These are phyloP conservation scores for Chrysodeixis includens DNA, from an alignment of 2,888 invertebrate genomes.

Conservation along the genomic window DNA sequence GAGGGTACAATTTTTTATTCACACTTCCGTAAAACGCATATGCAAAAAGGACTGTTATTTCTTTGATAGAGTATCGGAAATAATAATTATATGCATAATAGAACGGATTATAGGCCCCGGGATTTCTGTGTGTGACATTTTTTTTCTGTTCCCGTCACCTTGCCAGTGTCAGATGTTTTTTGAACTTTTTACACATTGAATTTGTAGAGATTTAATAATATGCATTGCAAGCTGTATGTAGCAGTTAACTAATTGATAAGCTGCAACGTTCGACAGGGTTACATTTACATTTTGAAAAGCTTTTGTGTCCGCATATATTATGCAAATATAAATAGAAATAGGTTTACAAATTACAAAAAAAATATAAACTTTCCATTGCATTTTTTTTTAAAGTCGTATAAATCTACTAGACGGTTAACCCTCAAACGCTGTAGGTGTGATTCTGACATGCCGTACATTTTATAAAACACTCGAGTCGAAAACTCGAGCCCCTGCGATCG, in stretches of 20 bases:
- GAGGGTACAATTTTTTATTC: slow-evolving; percentile 88
- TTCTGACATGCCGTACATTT: slow-evolving; percentile 76
- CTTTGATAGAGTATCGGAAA: slow-evolving; percentile 87
- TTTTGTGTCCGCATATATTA: slow-evolving; percentile 58
- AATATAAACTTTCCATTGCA: too few relatives aligned
- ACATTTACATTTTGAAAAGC: slow-evolving; percentile 59
- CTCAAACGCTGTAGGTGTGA: slow-evolving; percentile 83
- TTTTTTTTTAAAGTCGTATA: slow-evolving; percentile 32
- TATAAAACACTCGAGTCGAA: slow-evolving; percentile 76
- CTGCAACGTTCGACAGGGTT: slow-evolving; percentile 65
- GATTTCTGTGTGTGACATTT: slow-evolving; percentile 79
- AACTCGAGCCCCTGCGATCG: slow-evolving; percentile 70
- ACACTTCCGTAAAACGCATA: slow-evolving; percentile 87
- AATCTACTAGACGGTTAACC: slow-evolving; percentile 77
- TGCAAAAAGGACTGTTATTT: slow-evolving; percentile 88
- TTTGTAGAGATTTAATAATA: slow-evolving; percentile 76
- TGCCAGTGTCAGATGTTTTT: slow-evolving; percentile 81
- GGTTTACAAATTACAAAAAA: too few relatives aligned
- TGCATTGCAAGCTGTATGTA: slow-evolving; percentile 80
- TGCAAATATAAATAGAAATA: slow-evolving; percentile 45
- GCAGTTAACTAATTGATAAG: slow-evolving; percentile 77
- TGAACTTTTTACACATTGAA: slow-evolving; percentile 72
- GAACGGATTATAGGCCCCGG: slow-evolving; percentile 85
- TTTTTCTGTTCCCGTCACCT: slow-evolving; percentile 85
- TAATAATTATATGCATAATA: slow-evolving; percentile 89